Evolutionary conservation across 2,113 vertebrate species (phyloP).

Genomic region (Acanthisitta chloris): DNA sequence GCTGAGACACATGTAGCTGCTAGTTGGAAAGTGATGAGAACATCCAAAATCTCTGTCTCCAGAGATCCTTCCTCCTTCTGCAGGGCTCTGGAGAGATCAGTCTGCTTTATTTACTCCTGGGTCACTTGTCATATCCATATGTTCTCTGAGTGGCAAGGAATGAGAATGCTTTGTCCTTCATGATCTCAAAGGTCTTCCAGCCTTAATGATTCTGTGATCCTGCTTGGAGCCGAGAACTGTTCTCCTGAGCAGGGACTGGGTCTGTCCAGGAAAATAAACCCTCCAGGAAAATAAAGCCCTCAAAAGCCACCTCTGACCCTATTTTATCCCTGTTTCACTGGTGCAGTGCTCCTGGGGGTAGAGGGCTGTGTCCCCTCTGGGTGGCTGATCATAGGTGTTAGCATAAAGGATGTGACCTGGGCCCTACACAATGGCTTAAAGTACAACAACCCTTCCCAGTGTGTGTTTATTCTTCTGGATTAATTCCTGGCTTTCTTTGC

Average conservation of each 20-base stretch:
- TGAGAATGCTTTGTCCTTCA: neutral
- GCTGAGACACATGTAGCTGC: neutral
- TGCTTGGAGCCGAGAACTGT: neutral
- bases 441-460: neutral
- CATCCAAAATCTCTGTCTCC: neutral
- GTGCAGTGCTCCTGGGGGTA: fast-evolving
- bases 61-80: neutral
- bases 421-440: slow-evolving; percentile 12
- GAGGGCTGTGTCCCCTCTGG: neutral
- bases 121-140: neutral
- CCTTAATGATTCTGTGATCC: no score
- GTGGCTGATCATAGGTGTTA: no score
- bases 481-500: slow-evolving; percentile 38
- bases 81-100: neutral
- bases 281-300: no score
- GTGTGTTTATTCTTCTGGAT: slow-evolving; percentile 50
- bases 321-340: no score
- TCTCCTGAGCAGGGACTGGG: neutral
- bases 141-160: neutral
- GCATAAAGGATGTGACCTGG: neutral
- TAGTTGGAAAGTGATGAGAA: neutral
- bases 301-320: neutral
- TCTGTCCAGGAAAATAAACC: neutral
- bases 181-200: no score
- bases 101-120: neutral